Conservation (phyloP, 2,888 invertebrate species). For the Andrena bicolor region DNA sequence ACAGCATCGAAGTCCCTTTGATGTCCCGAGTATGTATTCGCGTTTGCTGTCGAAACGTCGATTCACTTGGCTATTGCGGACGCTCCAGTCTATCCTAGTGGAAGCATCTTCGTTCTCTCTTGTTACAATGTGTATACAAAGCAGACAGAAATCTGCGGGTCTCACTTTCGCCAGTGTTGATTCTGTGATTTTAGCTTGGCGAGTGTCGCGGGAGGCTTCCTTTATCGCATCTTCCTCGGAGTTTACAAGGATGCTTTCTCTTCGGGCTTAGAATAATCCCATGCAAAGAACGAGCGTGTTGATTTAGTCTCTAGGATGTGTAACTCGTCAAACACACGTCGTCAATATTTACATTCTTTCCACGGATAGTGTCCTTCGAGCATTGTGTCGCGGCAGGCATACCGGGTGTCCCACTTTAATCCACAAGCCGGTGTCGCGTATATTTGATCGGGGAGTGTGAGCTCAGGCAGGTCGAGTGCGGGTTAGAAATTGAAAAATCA, state of each 20-base stretch:
- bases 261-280: not conserved
- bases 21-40: not conserved
- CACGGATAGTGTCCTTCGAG: slow-evolving; percentile 2
- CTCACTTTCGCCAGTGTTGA: too few relatives aligned
- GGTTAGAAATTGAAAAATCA: not conserved
- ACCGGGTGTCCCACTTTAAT: not conserved
- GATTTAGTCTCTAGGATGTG: not conserved
- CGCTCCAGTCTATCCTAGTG: too few relatives aligned
- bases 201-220: too few relatives aligned
- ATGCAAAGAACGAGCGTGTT: not conserved
- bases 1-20: not conserved
- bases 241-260: not conserved
- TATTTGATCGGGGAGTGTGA: not conserved
- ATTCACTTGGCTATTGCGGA: not conserved
- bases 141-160: too few relatives aligned
- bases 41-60: not conserved
- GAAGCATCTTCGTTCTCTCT: too few relatives aligned
- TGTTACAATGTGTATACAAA: too few relatives aligned
- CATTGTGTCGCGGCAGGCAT: not conserved
- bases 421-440: not conserved
- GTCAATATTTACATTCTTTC: slow-evolving; percentile 18
- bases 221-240: too few relatives aligned
- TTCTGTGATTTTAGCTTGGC: too few relatives aligned
- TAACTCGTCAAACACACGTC: not conserved
- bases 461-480: not conserved